phyloP scores from a whole-genome alignment of 2,888 invertebrate genomes.

The Seira sanloemensis region DNA sequence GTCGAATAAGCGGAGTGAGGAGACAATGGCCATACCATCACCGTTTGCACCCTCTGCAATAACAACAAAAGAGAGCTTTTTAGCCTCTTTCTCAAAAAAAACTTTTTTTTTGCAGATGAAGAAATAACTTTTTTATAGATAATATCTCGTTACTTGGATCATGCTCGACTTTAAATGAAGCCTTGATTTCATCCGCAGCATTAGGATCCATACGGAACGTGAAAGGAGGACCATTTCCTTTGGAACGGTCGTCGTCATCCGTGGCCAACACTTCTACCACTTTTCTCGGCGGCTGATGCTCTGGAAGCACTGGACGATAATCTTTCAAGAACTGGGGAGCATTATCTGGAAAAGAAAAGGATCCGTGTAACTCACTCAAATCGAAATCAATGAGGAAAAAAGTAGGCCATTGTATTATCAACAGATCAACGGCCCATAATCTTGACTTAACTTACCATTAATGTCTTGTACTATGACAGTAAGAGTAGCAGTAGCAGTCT shows the following conservation, averaged over 20 bases:
- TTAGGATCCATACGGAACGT: slow-evolving; percentile 94
- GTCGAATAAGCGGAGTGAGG: slow-evolving; percentile 92
- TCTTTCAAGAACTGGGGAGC: slow-evolving; percentile 95
- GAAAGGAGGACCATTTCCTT: slow-evolving; percentile 98
- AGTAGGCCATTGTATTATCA: background rate
- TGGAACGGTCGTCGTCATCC: slow-evolving; percentile 94
- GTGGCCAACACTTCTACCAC: slow-evolving; percentile 95
- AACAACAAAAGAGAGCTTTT: slow-evolving; percentile 12
- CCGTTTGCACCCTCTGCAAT: slow-evolving; percentile 93
- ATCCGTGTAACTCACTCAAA: background rate
- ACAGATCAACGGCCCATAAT: background rate
- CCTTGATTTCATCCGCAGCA: slow-evolving; percentile 93
- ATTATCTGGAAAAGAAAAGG: slow-evolving; percentile 80
- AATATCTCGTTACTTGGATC: slow-evolving; percentile 88
- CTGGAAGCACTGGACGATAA: slow-evolving; percentile 93
- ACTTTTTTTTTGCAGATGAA: too few relatives aligned
- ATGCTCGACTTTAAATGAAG: slow-evolving; percentile 97
- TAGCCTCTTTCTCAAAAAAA: background rate
- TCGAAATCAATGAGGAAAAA: background rate
- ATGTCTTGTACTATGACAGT: slow-evolving; percentile 97
- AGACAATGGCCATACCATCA: slow-evolving; percentile 94
- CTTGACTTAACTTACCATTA: slow-evolving; percentile 77
- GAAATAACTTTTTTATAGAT: too few relatives aligned
- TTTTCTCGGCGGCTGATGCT: slow-evolving; percentile 90
- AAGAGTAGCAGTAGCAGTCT: slow-evolving; percentile 94